Evolutionary conservation across 2,797 vertebrate genomes (phyloP).

Genomic region (Poeciliopsis paucimaculata): DNA sequence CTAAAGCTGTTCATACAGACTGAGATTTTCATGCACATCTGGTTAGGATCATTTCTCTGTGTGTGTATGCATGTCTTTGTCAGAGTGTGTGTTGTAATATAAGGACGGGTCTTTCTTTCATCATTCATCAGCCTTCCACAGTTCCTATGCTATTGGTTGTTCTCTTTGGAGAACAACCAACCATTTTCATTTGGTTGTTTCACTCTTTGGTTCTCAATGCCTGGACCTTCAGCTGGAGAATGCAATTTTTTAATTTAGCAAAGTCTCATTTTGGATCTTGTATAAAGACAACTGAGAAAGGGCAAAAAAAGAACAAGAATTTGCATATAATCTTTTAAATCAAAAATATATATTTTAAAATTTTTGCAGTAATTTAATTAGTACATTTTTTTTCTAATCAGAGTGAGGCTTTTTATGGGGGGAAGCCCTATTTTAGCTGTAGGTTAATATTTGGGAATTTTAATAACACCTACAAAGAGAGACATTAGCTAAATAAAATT

Average conservation of each 20-base stretch:
- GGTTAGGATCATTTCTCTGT: constrained; percentile 50
- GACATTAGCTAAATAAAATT: not conserved
- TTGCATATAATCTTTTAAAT: not conserved
- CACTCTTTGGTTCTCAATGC: constrained; percentile 5
- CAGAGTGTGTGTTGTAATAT: constrained; percentile 34
- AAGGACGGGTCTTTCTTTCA: constrained; percentile 8
- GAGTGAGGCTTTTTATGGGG: not conserved
- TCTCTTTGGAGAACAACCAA: too few relatives aligned
- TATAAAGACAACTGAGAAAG: not conserved
- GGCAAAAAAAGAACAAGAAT: not conserved
- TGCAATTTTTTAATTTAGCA: not conserved
- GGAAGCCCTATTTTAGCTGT: not conserved
- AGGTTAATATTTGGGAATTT: not conserved
- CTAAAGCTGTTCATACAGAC: constrained; percentile 67
- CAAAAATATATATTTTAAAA: not conserved
- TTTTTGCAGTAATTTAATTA: not conserved
- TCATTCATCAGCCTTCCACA: constrained; percentile 54
- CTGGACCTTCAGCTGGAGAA: constrained; percentile 12
- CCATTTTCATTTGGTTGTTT: constrained; percentile 3
- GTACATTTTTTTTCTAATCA: not conserved
- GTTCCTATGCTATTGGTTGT: constrained; percentile 22
- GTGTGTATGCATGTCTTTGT: constrained; percentile 20
- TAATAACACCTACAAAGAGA: not conserved
- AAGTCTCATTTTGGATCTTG: not conserved
- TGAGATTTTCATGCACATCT: constrained; percentile 64